phyloP scores from a whole-genome alignment of 2,888 invertebrate genomes.

The Cataglyphis altisquamis region DNA sequence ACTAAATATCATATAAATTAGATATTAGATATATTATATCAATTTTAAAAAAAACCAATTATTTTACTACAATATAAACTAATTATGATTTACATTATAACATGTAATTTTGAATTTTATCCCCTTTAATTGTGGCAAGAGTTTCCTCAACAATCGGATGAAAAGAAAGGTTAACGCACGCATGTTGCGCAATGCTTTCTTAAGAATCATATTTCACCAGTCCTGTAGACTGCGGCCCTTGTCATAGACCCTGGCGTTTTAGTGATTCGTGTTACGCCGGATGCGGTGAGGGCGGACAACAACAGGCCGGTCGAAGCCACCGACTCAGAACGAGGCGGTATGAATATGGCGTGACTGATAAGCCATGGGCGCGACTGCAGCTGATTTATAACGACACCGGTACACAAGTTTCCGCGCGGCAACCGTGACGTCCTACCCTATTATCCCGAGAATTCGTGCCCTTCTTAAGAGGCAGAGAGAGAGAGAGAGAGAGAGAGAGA shows the following conservation, averaged over 20 bases:
- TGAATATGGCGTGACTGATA: conserved; percentile 77
- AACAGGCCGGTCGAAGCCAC: conserved; percentile 62
- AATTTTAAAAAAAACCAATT: neutral
- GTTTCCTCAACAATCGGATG: neutral
- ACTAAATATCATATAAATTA: neutral
- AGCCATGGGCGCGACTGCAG: conserved; percentile 67
- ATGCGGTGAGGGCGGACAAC: conserved; percentile 49
- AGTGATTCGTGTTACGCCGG: conserved; percentile 41
- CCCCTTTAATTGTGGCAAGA: neutral
- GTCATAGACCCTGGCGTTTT: conserved; percentile 35
- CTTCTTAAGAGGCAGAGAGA: conserved; percentile 17
- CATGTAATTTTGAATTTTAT: neutral
- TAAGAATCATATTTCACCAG: conserved; percentile 36
- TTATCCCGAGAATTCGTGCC: conserved; percentile 60
- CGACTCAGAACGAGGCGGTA: conserved; percentile 67
- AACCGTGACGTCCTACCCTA: conserved; percentile 61
- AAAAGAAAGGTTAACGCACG: neutral
- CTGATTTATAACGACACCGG: conserved; percentile 71
- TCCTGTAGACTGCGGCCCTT: neutral
- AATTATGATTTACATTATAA: neutral
- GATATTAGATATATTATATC: neutral
- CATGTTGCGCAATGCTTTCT: neutral
- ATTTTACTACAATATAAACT: neutral
- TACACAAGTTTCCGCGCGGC: conserved; percentile 64
- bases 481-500: conserved; percentile 17